These are phyloP conservation scores for Oasisia sp. DNA, from an alignment of 2,888 invertebrate genomes.

Conservation along the genomic window DNA sequence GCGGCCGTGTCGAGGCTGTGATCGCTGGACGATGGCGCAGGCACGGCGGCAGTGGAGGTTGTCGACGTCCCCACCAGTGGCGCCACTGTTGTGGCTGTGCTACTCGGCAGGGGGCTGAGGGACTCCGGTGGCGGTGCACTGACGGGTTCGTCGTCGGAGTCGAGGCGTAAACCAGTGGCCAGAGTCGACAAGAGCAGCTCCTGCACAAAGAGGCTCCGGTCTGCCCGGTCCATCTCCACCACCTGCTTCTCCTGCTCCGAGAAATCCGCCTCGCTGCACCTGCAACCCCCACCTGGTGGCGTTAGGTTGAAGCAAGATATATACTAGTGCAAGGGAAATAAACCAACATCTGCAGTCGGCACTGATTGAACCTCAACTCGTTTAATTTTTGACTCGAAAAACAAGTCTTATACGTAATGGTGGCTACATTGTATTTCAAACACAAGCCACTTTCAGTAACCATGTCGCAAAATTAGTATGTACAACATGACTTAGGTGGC, in stretches of 20 bases:
- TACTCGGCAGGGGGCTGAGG: background rate
- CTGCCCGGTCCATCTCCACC: constrained; percentile 67
- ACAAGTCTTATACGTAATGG: no score
- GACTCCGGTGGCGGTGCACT: background rate
- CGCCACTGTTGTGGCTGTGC: constrained; percentile 38
- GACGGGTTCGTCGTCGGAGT: constrained; percentile 28
- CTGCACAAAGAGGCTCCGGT: constrained; percentile 77
- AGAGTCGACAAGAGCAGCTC: constrained; percentile 76
- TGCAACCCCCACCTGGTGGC: constrained; percentile 34
- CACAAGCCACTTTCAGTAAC: no score
- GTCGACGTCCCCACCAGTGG: background rate
- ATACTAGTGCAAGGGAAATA: background rate
- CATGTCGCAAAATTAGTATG: no score
- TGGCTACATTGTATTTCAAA: no score
- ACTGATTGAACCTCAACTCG: no score
- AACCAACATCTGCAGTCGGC: background rate
- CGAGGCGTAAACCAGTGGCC: constrained; percentile 60
- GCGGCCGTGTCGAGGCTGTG: background rate
- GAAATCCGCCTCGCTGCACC: constrained; percentile 51
- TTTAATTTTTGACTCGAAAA: no score
- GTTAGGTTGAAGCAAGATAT: constrained; percentile 30
- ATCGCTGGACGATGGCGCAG: background rate
- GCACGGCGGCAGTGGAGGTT: background rate
- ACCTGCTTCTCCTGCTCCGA: constrained; percentile 45
- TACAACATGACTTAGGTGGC: no score